Evolutionary conservation across 2,797 vertebrate genomes (phyloP).

Genomic region (Melanotaenia parkinsoni): DNA sequence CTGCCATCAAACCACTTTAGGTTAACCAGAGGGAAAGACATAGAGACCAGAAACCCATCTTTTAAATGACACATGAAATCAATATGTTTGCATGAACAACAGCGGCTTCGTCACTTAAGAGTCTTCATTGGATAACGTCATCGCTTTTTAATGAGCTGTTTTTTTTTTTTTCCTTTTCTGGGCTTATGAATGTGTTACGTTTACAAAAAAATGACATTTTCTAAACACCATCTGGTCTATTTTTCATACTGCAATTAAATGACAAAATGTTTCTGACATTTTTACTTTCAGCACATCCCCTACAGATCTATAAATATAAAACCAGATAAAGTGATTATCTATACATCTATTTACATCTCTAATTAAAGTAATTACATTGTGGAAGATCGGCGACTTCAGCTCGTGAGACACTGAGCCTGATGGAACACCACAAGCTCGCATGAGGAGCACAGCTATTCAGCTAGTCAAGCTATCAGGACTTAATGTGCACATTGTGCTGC

Average conservation of each 20-base stretch:
- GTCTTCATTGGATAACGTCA: neutral
- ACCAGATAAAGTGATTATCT: neutral
- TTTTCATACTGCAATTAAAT: neutral
- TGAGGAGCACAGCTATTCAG: neutral
- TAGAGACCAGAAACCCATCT: constrained; percentile 55
- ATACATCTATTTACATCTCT: neutral
- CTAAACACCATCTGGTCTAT: neutral
- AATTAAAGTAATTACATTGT: neutral
- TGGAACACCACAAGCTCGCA: neutral
- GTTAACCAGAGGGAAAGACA: constrained; percentile 47
- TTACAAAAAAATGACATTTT: too few relatives aligned
- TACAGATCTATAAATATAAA: neutral
- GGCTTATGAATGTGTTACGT: neutral
- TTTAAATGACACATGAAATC: constrained; percentile 53
- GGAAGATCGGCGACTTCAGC: neutral
- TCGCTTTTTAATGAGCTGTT: neutral
- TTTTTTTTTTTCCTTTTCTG: neutral
- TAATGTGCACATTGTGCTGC: neutral
- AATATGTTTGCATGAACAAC: constrained; percentile 41
- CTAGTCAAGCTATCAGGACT: neutral
- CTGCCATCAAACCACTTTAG: constrained; percentile 39
- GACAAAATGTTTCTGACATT: neutral
- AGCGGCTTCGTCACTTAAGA: neutral
- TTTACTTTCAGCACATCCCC: neutral
- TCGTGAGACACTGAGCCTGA: neutral